A percentile compares a stretch with the other conserved stretches of the same genome.
phyloP scores from a whole-genome alignment of 1,140 invertebrate genomes.

The Hypsibius dujardini region DNA sequence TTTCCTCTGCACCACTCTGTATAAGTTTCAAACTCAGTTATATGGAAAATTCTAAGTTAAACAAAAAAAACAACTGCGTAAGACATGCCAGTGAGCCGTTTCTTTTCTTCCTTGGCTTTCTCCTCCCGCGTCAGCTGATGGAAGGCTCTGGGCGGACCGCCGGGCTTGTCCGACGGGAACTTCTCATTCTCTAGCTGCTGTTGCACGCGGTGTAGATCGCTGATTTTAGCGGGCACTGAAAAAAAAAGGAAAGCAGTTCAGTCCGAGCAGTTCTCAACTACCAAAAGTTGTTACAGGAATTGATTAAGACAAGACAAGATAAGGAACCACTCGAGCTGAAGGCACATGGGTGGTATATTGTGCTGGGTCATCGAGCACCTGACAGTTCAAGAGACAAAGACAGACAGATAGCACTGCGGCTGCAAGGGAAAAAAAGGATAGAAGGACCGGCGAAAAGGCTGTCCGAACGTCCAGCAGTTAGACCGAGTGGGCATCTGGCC shows the following conservation, averaged over 20 bases:
- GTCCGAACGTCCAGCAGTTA: no score
- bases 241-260: constrained; percentile 18
- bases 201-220: constrained; percentile 83
- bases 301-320: no score
- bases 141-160: constrained; percentile 61
- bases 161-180: constrained; percentile 57
- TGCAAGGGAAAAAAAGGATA: no score
- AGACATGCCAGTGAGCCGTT: constrained; percentile 50
- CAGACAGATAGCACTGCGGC: no score
- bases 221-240: constrained; percentile 63
- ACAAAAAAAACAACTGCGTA: background rate
- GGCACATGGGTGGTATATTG: no score
- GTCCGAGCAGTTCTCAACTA: background rate
- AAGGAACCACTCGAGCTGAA: no score
- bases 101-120: constrained; percentile 72
- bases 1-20: constrained; percentile 79
- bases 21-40: background rate
- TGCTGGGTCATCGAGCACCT: no score
- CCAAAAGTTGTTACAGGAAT: no score
- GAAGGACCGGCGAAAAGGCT: no score
- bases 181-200: constrained; percentile 82
- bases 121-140: constrained; percentile 71
- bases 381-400: no score
- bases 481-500: no score
- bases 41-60: background rate